Base-by-base conservation (phyloP, 2,797 vertebrate species). In the Loriculus beryllinus region DNA sequence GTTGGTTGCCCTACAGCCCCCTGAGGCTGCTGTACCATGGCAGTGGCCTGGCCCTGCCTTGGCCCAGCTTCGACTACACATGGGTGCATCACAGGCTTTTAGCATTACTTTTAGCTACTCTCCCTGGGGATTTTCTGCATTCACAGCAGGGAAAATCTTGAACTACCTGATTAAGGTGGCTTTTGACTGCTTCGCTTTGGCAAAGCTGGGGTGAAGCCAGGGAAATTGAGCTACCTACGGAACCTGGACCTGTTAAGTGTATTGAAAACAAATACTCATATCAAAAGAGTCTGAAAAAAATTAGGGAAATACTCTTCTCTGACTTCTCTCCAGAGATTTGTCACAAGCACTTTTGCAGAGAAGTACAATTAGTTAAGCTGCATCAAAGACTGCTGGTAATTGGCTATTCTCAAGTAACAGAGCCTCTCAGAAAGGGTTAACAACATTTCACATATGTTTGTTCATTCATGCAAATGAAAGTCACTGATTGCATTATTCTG, bases 211-310 rank as follows among this genome's bases (percentile, higher is more conserved):
- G 17, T 62, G 16, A 78, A 86, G 52, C 10, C 10, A 49, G 26
- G 25, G 37, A 71, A 86, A 47, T 1, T 5, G 10, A 12, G 14
- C 4, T 65, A 12, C 14, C 57, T 57, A 13, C 7, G 3, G 26
- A 92, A 59, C 3, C 45, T 1, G 0, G 3, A 12, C 4, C 11
- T 42, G 2, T 2, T 2, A 5, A 2, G 0, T 4, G 14, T 13
- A 11, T 12, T 43, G 21, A 72, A 88, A 90, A 70, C 25, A 52
- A 57, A 69, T 12, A 54, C 3, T 63, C 6, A 1, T 2, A 65
- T 12, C 20, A 22, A 17, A 49, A 57, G 9, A 65, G 12, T 16
- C 7, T 63, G 48, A 19, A 49, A 63, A 79, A 47, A 39, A 18
- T 4, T 2, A 52, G 8, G 11, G 56, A 42, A 52, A 48, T 9